Conservation (phyloP, 2,888 invertebrate species). For the Chaetoderma sp. region DNA sequence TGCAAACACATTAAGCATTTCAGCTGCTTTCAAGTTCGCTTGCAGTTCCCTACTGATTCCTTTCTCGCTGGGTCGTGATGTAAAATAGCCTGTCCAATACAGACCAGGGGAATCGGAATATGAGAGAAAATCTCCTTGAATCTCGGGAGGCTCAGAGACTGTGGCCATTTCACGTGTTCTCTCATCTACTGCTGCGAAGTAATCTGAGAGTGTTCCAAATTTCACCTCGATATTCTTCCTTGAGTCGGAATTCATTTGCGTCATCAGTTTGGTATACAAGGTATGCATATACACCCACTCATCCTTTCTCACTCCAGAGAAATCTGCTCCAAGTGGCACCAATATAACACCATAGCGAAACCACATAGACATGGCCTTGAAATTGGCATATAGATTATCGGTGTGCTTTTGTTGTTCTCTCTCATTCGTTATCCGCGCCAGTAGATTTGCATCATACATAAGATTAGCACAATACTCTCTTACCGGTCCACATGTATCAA, state of each 20-base stretch:
- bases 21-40: constrained; percentile 54
- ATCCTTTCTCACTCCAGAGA: constrained; percentile 86
- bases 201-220: constrained; percentile 89
- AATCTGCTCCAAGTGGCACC: constrained; percentile 95
- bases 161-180: constrained; percentile 15
- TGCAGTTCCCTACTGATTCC: constrained; percentile 74
- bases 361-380: constrained; percentile 86
- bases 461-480: constrained; percentile 75
- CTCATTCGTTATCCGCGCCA: constrained; percentile 83
- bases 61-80: constrained; percentile 80
- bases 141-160: constrained; percentile 74
- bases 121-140: constrained; percentile 95
- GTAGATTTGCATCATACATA: constrained; percentile 83
- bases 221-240: constrained; percentile 70
- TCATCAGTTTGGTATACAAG: constrained; percentile 89
- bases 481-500: constrained; percentile 95
- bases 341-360: constrained; percentile 92
- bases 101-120: constrained; percentile 87
- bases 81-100: constrained; percentile 97
- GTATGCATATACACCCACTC: constrained; percentile 95
- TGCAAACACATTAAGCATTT: constrained; percentile 48
- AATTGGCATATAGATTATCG: constrained; percentile 85
- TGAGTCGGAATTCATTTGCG: constrained; percentile 85
- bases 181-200: constrained; percentile 74
- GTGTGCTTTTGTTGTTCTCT: constrained; percentile 81